Base-by-base conservation (phyloP, 2,888 invertebrate species). In the Thereva nobilitata region DNA sequence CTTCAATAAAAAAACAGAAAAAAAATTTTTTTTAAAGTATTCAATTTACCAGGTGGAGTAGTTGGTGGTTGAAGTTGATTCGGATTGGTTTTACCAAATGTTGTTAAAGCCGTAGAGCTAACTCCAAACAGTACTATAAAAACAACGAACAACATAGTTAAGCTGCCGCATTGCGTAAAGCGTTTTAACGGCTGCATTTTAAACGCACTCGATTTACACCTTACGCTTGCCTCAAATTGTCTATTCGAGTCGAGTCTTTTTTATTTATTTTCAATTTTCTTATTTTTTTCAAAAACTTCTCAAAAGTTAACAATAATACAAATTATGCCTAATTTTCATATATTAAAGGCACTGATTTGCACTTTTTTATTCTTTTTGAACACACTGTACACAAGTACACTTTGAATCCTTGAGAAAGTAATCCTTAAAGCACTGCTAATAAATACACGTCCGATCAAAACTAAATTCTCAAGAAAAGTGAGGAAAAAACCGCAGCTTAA, bases 41-140 rank as follows among this genome's bases (percentile, higher is more conserved):
- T 1, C 23, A 23, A 63, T 7, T 84, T 82, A 88, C 89, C 84
- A 74, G 86, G 85, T 9, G 85, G 83, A 41, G 85, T 85, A 38
- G 82, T 83, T 4, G 85, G 82, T 47, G 81, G 81, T 68, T 84
- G 85, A 7, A 86, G 84, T 41, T 84, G 82, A 72, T 83, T 84
- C 9, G 87, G 85, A 74, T 84, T 86, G 68, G 85, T 86, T 79
- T 89, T 89, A 49, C 89, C 89, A 72, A 89, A 89, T 12, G 89
- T 87, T 1, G 88, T 88, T 67, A 89, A 80, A 1, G 89, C 89
- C 73, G 86, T 85, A 1, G 86, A 85, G 73, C 81, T 81, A 49
- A 81, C 80, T 41, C 81, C 80, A 72, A 81, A 81, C 10, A 81
- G 74, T 41, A 81, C 75, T 66, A 81, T 79, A 71, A 81, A 81